These are phyloP conservation scores for Psittacus erithacus DNA, from an alignment of 2,113 vertebrate genomes.

Conservation along the genomic window DNA sequence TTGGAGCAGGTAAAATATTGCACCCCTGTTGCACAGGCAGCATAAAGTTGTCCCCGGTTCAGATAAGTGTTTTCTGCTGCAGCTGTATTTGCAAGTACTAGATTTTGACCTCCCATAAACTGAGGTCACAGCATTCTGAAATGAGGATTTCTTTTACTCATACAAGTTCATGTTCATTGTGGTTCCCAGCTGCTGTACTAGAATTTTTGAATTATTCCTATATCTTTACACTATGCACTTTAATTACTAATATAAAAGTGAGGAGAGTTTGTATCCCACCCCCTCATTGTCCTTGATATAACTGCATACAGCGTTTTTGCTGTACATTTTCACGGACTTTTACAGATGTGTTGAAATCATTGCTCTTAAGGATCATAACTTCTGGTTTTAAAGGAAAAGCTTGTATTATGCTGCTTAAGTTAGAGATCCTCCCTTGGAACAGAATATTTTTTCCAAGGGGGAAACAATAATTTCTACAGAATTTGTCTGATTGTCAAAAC, in stretches of 20 bases:
- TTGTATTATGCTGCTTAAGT: background rate
- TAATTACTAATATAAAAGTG: background rate
- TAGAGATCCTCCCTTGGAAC: background rate
- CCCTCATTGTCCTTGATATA: background rate
- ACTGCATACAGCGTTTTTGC: background rate
- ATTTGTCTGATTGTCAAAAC: background rate
- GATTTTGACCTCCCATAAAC: background rate
- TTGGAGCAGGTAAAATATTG: background rate
- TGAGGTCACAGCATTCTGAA: background rate
- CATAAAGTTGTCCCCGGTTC: background rate
- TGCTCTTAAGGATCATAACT: background rate
- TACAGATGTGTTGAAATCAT: background rate
- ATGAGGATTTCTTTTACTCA: background rate
- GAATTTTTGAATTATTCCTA: background rate
- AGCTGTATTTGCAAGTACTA: background rate
- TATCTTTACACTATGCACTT: accelerated
- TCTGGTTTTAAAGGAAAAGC: background rate
- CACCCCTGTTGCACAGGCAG: background rate
- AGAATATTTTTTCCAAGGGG: background rate
- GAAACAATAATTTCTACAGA: background rate
- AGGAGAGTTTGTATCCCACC: background rate
- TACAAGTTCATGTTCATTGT: background rate
- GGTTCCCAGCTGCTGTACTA: background rate
- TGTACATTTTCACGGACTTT: background rate
- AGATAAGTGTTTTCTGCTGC: background rate